Evolutionary conservation across 2,113 vertebrate genomes (phyloP), one percentile per base, ranked within the genome.

Genomic region (Halichoerus grypus): DNA sequence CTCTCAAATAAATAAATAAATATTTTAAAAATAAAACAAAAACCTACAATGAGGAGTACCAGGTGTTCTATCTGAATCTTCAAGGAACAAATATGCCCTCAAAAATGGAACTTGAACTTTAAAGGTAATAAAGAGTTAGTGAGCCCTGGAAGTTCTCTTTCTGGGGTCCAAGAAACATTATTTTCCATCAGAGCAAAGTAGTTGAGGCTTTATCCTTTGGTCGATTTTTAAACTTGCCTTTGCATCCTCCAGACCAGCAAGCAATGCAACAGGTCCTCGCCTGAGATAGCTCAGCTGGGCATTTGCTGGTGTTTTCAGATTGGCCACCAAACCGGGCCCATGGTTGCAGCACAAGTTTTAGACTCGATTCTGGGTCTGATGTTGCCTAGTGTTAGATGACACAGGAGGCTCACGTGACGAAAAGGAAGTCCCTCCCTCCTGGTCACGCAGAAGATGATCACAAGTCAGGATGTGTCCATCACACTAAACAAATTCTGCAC

Each of bases 101-200:
- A 96, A 95, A 91, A 97, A 82, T 57, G 94, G 90, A 97, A 94
- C 90, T 97, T 96, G 95, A 98, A 96, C 92, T 96, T 98, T 94
- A 95, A 90, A 98, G 83, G 94, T 49, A 96, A 42, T 61, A 94
- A 98, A 98, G 83, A 97, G 87, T 90, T 97, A 95, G 97, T 0
- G 0, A 98, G 95, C 90, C 83, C 88, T 90, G 74, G 93, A 97
- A 96, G 94, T 97, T 98, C 91, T 92, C 80, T 85, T 93, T 61
- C 77, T 77, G 46, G 91, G 53, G 77, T 97, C 97, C 81, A 97
- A 98, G 91, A 92, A 98, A 96, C 71, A 96, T 88, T 92, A 96
- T 1, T 69, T 42, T 95, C 97, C 95, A 94, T 85, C 57, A 72
- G 91, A 91, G 88, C 18, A 0, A 93, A 97, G 69, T 51, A 69